phyloP scores from a whole-genome alignment of 2,888 invertebrate genomes.

The Eristalis pertinax region DNA sequence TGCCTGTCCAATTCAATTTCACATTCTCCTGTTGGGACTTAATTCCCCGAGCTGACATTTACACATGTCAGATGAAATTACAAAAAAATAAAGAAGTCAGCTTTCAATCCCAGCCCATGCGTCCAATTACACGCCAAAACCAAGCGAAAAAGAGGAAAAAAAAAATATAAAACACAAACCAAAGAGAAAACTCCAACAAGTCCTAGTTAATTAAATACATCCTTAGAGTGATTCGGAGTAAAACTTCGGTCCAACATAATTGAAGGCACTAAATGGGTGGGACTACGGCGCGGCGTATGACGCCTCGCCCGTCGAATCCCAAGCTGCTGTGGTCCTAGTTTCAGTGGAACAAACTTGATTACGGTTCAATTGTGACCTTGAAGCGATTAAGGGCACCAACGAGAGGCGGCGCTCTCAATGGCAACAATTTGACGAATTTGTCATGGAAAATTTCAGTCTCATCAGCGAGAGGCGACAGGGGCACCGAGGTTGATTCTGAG shows the following conservation, averaged over 20 bases:
- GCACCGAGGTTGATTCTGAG: too few species aligned
- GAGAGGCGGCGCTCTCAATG: constrained; percentile 14
- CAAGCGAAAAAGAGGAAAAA: background rate
- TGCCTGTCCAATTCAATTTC: constrained; percentile 38
- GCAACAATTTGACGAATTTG: constrained; percentile 35
- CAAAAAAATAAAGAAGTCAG: constrained; percentile 18
- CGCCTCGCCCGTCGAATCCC: background rate
- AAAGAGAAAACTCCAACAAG: background rate
- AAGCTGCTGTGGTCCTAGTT: background rate
- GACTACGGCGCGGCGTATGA: background rate
- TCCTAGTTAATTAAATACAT: constrained; percentile 42
- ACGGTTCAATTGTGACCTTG: constrained; percentile 26
- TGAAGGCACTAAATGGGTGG: constrained; percentile 15
- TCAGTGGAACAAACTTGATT: constrained; percentile 14
- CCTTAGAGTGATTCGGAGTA: constrained; percentile 23
- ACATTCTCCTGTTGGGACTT: constrained; percentile 10
- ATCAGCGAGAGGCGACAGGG: background rate
- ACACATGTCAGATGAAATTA: constrained; percentile 46
- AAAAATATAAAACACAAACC: too few species aligned
- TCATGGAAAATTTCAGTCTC: constrained; percentile 6
- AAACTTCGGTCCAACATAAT: constrained; percentile 20
- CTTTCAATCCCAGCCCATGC: constrained; percentile 5
- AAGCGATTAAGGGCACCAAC: constrained; percentile 5
- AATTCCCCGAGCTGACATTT: constrained; percentile 29
- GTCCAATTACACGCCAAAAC: constrained; percentile 6